Conservation (phyloP, 2,797 vertebrate genomes). For the Xenentodon cancila region DNA sequence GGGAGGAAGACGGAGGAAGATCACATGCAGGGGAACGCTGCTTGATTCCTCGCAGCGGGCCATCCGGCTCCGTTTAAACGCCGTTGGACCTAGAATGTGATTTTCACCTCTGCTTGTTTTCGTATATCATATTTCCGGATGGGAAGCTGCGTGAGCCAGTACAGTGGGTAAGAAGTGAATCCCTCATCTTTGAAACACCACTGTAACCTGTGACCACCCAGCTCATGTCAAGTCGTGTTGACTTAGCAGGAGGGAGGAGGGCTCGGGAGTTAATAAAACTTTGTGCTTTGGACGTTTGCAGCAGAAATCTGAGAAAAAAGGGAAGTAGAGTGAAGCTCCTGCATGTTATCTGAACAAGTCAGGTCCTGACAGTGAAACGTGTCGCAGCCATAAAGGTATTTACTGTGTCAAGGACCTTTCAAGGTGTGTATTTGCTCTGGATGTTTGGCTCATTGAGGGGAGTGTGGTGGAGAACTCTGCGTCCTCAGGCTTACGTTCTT, state of each 20-base stretch:
- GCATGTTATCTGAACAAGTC: constrained; percentile 72
- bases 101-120: constrained; percentile 21
- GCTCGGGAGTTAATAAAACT: constrained; percentile 30
- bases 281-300: constrained; percentile 23
- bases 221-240: constrained; percentile 46
- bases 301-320: constrained; percentile 33
- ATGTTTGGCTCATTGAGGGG: constrained; percentile 13
- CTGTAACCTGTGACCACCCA: constrained; percentile 42
- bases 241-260: constrained; percentile 56
- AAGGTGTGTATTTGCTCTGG: constrained; percentile 22
- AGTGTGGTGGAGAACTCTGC: neutral
- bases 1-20: constrained; percentile 35
- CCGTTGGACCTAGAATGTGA: constrained; percentile 58
- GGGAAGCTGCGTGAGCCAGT: constrained; percentile 94
- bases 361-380: constrained; percentile 70
- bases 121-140: constrained; percentile 76
- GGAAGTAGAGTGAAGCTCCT: constrained; percentile 33
- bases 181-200: constrained; percentile 27
- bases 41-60: neutral
- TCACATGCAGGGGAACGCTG: constrained; percentile 14
- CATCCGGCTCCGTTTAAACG: neutral
- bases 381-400: constrained; percentile 71
- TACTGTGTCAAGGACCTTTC: constrained; percentile 49
- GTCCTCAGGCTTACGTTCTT: no score
- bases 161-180: constrained; percentile 87